Base-by-base conservation (phyloP, 1,140 invertebrate species). In the Drosophila kanapiae region DNA sequence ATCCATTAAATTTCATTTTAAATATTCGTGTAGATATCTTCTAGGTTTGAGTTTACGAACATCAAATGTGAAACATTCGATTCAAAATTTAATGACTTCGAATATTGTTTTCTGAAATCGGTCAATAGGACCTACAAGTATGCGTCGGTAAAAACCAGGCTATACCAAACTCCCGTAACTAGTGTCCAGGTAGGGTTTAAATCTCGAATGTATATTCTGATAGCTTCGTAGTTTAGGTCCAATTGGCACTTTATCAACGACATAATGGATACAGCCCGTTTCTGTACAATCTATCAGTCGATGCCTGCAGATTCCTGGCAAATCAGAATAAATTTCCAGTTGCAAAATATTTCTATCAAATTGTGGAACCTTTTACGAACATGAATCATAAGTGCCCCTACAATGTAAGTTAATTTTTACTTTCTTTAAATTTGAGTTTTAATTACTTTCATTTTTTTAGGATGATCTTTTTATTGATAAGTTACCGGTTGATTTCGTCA, bases 231-330 rank as follows among this genome's bases (percentile, higher is more conserved):
- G n/a, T 35, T 27, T 1, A 69, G 64, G 5, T 68, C 0, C 9
- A 61, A 10, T 2, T 61, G 1, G 10, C 13, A 3, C 1, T 56
- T 5, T 27, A 37, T 0, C 37, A 70, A 48, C 49, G 68, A 16
- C 33, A 40, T 9, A 71, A 64, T 40, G 61, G 60, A 16, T 64
- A 71, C 27, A 53, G 11, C 4, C 60, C 60, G 0, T 71, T 71
- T 1, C 11, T 70, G 5, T 70, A 35, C 7, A 71, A 56, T 49
- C 13, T 49, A 3, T 56, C 68, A 9, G 4, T 64, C 0, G 61
- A 71, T 49, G 60, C 31, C 23, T 71, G 68, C 6, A n/a, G 8
- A 38, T 64, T 56, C 10, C 3, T 35, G 4, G 31, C 0, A 16
- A 56, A 51, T 33, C 16, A 2, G 0, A 40, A 38, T 1, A 4